Base-by-base conservation (phyloP, 2,113 vertebrate species). In the Saguinus midas region DNA sequence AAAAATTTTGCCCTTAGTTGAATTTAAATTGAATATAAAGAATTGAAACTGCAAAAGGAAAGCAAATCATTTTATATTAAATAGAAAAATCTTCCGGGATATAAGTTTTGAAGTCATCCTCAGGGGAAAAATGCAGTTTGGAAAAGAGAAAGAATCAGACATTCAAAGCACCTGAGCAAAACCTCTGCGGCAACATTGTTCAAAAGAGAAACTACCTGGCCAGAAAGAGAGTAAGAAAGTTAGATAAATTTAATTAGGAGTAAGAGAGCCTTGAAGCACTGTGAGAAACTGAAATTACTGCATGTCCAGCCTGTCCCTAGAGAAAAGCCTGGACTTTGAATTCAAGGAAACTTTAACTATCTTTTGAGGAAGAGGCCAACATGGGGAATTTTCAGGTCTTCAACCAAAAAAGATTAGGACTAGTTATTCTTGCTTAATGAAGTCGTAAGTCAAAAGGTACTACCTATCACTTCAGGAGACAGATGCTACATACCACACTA, bases 311-410 rank as follows among this genome's bases (percentile, higher is more conserved):
- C 52, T 64, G 12, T 66, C 52, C 45, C 45, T 93, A 64, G n/a
- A 83, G 43, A 20, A 61, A 91, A 83, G 11, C 20, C 48, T 95
- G 45, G 9, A 66, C 45, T 94, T 84, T 88, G 12, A 95, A 50
- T 95, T 79, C 76, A 87, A 95, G n/a, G 64, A 58, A 93, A 86
- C 0, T 0, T 86, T 95, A 66, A 86, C 40, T 90, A 21, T 96
- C 57, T 70, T 76, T 40, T 68, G 82, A 91, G 11, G 37, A 85
- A 91, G 55, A 87, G 68, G 35, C 20, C 40, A 50, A 79, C 75
- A 52, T 80, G 29, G 4, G 0, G 8, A 43, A 68, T 57, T 35
- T 32, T 48, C 88, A 85, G 64, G 35, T 89, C 45, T 80, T 94
- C 32, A 89, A 52, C 32, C 21, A 80, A 50, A 89, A 91, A 88